A percentile compares a stretch with the other conserved stretches of the same genome.
Evolutionary conservation across 2,113 vertebrate genomes (phyloP).

Genomic region (Empidonax traillii): DNA sequence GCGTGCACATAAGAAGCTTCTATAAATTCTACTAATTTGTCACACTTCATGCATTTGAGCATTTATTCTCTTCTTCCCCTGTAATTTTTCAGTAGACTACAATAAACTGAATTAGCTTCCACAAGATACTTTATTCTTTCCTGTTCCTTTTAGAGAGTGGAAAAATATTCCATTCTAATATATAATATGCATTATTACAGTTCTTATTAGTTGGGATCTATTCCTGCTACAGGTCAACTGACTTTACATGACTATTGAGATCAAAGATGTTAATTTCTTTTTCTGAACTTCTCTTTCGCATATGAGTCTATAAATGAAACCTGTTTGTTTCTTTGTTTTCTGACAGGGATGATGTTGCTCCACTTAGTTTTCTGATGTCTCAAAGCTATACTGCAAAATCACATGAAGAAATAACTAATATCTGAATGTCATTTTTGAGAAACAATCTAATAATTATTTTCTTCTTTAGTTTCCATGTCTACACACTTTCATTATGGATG

Average conservation of each 20-base stretch:
- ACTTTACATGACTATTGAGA: neutral
- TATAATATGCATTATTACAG: neutral
- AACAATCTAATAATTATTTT: constrained; percentile 34
- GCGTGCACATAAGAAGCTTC: neutral
- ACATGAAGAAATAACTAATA: neutral
- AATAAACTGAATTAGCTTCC: neutral
- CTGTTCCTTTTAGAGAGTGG: neutral
- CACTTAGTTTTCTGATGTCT: neutral
- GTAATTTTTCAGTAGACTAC: neutral
- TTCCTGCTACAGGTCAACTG: neutral
- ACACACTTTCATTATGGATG: neutral
- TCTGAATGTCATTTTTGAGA: constrained; percentile 3
- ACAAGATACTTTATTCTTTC: neutral
- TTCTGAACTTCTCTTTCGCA: neutral
- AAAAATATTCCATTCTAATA: neutral
- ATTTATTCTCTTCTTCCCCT: neutral
- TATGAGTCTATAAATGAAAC: neutral
- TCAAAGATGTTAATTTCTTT: neutral
- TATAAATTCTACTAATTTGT: neutral
- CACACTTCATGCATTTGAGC: neutral
- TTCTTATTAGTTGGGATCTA: neutral
- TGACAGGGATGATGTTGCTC: neutral
- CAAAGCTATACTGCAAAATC: neutral
- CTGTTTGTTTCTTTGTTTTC: neutral
- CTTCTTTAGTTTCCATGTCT: constrained; percentile 18